These are phyloP conservation scores for Hippotragus niger DNA, from an alignment of 2,113 vertebrate genomes.

Conservation along the genomic window DNA sequence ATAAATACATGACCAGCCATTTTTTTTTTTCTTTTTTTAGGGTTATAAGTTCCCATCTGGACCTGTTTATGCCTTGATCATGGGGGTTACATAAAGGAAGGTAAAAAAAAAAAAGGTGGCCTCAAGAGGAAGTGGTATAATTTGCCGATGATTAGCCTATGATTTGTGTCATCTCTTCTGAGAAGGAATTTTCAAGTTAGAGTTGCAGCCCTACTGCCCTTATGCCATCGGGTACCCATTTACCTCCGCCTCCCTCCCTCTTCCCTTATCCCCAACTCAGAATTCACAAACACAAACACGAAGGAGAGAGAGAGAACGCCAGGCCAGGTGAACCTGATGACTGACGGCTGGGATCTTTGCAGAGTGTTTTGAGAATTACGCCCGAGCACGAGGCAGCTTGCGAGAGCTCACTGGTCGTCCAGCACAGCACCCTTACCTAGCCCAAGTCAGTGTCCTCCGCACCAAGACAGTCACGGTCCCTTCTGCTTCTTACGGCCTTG, in stretches of 20 bases:
- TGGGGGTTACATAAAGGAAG: constrained; percentile 26
- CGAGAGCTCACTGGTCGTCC: neutral
- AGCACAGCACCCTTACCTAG: neutral
- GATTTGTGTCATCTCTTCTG: constrained; percentile 37
- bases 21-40: neutral
- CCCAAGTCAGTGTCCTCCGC: neutral
- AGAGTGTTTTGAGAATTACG: neutral
- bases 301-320: neutral
- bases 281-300: neutral
- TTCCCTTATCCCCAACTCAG: neutral
- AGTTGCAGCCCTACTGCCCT: constrained; percentile 22
- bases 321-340: neutral
- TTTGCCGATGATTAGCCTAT: constrained; percentile 56
- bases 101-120: constrained; percentile 28
- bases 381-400: neutral
- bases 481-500: neutral
- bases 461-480: neutral
- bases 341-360: neutral
- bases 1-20: neutral
- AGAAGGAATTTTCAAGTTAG: constrained; percentile 53
- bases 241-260: neutral
- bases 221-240: neutral
- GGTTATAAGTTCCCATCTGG: constrained; percentile 17
- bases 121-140: constrained; percentile 40
- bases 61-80: constrained; percentile 1